Conservation (phyloP, 1,140 invertebrate genomes). For the Ceratina japonica region DNA sequence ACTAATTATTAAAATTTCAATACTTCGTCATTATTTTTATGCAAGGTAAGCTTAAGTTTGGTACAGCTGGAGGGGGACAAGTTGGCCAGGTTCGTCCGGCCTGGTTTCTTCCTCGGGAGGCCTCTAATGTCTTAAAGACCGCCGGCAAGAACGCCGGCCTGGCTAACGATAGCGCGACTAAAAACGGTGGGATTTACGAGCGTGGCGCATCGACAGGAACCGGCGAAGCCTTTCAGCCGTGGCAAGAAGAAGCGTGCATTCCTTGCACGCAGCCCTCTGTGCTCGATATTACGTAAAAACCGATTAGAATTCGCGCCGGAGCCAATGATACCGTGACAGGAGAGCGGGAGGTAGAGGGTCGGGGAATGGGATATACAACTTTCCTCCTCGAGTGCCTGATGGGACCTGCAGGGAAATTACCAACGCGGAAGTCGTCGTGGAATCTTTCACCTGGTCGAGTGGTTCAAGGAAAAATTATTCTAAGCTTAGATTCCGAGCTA, state of each 20-base stretch:
- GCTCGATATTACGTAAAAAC: conserved; percentile 41
- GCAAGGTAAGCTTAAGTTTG: too few species aligned
- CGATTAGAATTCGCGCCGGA: conserved; percentile 53
- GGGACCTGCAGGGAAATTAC: conserved; percentile 8
- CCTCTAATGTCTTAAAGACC: background rate
- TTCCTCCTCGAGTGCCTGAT: conserved; percentile 8
- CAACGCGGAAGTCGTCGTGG: conserved; percentile 14
- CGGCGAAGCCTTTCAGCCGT: conserved; percentile 8
- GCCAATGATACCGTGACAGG: conserved; percentile 2
- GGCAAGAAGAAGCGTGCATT: conserved; percentile 32
- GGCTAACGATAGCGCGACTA: conserved; percentile 16
- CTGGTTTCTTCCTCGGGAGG: background rate
- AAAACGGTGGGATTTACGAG: conserved; percentile 16
- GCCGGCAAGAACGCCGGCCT: background rate
- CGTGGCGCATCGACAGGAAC: conserved; percentile 6
- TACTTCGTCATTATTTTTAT: too few species aligned
- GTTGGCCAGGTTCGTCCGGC: background rate
- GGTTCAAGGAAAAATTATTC: background rate
- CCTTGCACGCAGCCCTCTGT: conserved; percentile 34
- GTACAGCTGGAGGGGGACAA: too few species aligned
- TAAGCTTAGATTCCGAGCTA: too few species aligned
- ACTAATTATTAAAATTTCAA: too few species aligned
- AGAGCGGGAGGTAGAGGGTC: background rate
- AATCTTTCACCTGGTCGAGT: conserved; percentile 3
- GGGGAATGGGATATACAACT: conserved; percentile 27